These are phyloP conservation scores for Mobula hypostoma DNA, from an alignment of 2,113 vertebrate genomes.

Conservation along the genomic window DNA sequence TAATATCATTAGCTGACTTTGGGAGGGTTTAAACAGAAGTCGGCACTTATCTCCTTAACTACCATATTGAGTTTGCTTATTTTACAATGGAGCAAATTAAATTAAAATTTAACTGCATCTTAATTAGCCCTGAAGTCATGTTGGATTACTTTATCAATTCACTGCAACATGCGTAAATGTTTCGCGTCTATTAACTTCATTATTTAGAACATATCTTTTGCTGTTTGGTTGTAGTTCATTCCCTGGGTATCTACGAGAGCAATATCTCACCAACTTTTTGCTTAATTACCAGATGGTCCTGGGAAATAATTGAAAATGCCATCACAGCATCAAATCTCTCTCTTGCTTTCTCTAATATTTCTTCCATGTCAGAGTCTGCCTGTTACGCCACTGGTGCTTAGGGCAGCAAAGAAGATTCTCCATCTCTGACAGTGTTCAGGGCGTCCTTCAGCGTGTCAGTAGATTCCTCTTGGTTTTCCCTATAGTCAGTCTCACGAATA, in stretches of 20 bases:
- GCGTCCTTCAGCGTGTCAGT: no score
- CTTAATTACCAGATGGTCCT: neutral
- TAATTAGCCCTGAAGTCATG: constrained; percentile 21
- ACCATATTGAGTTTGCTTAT: neutral
- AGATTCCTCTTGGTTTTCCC: no score
- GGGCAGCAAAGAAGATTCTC: no score
- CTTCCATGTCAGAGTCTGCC: no score
- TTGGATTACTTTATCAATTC: neutral
- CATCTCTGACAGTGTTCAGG: no score
- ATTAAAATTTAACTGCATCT: neutral
- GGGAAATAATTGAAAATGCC: neutral
- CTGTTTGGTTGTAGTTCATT: neutral
- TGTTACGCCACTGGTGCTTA: no score
- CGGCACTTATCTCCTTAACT: neutral
- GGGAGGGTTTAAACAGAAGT: neutral
- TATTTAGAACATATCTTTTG: neutral
- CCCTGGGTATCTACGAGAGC: neutral
- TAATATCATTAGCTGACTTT: neutral
- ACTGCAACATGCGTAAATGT: neutral
- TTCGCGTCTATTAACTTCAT: constrained; percentile 13
- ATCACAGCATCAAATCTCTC: no score
- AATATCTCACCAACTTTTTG: neutral
- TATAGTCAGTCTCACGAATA: no score
- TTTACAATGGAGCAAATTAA: constrained; percentile 19
- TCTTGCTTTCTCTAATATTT: no score